A percentile compares a stretch with the other conserved stretches of the same genome.
These are phyloP conservation scores for Platorchestia sp. DNA, from an alignment of 1,140 invertebrate species.

Conservation along the genomic window DNA sequence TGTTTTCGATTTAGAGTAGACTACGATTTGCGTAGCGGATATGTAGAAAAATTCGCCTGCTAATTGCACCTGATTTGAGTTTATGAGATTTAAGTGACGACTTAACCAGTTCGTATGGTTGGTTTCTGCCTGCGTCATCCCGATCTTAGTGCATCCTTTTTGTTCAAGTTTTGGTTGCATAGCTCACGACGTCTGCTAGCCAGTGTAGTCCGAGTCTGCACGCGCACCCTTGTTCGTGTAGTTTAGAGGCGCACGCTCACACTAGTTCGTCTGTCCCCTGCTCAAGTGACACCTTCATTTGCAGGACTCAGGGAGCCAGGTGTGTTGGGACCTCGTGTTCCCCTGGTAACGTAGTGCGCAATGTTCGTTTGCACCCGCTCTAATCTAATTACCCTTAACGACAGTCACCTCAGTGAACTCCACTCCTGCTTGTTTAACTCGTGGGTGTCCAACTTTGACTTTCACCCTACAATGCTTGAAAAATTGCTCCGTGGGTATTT, in stretches of 20 bases:
- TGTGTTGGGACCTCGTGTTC: constrained; percentile 1
- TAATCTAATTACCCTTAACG: background rate
- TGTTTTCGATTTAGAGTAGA: no score
- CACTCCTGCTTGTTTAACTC: background rate
- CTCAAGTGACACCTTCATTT: background rate
- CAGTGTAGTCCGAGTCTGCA: no score
- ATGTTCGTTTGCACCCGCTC: background rate
- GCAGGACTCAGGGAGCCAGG: constrained; percentile 56
- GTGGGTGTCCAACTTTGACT: background rate
- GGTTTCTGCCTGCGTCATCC: background rate
- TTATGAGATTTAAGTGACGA: no score
- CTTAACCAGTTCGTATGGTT: background rate
- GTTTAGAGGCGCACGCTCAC: background rate
- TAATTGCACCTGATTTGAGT: no score
- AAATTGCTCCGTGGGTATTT: background rate
- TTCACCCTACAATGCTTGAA: background rate
- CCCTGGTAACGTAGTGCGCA: constrained; percentile 10
- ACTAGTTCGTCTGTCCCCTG: background rate
- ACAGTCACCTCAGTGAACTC: background rate
- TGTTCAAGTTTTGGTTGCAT: no score
- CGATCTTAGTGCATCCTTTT: background rate
- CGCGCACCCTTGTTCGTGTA: background rate
- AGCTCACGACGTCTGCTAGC: no score
- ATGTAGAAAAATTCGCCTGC: no score
- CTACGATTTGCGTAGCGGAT: no score